Percentiles rank a stretch among this genome's conserved stretches.
These are phyloP conservation scores for Atopsyche davidsoni DNA, from an alignment of 1,140 invertebrate genomes.

Conservation along the genomic window DNA sequence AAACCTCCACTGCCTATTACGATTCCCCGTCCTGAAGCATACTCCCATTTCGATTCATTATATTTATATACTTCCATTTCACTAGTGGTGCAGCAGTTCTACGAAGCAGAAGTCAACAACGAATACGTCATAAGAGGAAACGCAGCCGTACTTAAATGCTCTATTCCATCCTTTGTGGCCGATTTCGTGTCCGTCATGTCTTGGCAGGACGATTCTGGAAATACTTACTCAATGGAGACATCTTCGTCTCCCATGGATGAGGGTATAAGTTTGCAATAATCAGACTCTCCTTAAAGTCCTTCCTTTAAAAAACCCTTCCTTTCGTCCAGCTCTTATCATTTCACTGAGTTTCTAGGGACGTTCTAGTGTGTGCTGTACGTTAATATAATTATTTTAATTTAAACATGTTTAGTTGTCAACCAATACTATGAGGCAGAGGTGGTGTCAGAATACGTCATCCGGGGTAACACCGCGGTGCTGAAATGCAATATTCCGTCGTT, in stretches of 20 bases:
- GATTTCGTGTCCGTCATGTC: constrained; percentile 85
- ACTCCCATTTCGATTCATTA: background rate
- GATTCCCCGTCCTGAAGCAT: background rate
- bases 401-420: constrained; percentile 75
- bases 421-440: constrained; percentile 88
- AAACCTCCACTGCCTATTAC: background rate
- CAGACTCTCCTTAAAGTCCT: constrained; percentile 5
- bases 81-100: constrained; percentile 78
- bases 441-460: constrained; percentile 88
- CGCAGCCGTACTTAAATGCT: constrained; percentile 85
- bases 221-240: constrained; percentile 49
- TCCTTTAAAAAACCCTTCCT: constrained; percentile 3
- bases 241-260: constrained; percentile 58
- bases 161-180: constrained; percentile 85
- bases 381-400: constrained; percentile 19
- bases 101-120: constrained; percentile 83
- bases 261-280: too few species aligned
- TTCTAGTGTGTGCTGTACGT: too few species aligned
- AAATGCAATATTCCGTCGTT: constrained; percentile 91
- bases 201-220: constrained; percentile 76
- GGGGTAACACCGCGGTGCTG: constrained; percentile 84
- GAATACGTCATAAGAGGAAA: constrained; percentile 88
- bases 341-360: too few species aligned
- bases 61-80: constrained; percentile 3
- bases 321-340: too few species aligned